Percentiles rank a stretch among this genome's conserved stretches.
Evolutionary conservation across 2,113 vertebrate species (phyloP).

Genomic region (Tychaedon coryphoeus): DNA sequence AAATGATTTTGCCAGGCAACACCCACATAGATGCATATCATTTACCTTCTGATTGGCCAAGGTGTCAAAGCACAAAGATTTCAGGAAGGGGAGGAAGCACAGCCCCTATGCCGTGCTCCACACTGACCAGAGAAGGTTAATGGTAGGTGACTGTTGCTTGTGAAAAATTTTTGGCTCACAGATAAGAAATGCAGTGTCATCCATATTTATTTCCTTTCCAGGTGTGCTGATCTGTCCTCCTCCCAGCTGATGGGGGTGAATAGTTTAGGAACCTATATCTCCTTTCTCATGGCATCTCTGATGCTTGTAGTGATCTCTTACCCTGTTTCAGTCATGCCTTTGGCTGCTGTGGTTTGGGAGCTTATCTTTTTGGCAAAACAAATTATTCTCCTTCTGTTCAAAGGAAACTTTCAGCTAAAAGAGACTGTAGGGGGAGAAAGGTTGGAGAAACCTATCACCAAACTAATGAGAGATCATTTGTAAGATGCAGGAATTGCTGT

Average conservation of each 20-base stretch:
- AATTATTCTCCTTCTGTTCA: not conserved
- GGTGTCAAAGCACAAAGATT: not conserved
- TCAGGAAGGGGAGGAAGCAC: not conserved
- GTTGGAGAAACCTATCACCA: not conserved
- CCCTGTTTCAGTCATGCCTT: not conserved
- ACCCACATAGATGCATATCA: not conserved
- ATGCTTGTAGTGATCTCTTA: not conserved
- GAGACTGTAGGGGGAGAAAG: not conserved
- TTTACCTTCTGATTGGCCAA: not conserved
- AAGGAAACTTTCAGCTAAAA: not conserved
- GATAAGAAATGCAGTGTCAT: not conserved
- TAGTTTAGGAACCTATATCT: not conserved
- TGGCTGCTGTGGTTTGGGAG: not conserved
- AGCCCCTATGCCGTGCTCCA: rapidly evolving
- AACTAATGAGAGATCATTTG: not conserved
- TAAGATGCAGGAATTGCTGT: not conserved
- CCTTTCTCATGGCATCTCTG: not conserved
- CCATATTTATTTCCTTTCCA: not conserved
- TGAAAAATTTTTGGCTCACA: not conserved
- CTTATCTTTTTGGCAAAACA: not conserved
- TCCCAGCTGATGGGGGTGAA: not conserved
- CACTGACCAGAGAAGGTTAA: not conserved
- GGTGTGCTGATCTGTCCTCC: not conserved
- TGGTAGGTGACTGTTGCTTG: not conserved
- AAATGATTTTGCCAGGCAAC: not conserved